phyloP scores from a whole-genome alignment of 2,888 invertebrate genomes.

The Rhagonycha fulva region DNA sequence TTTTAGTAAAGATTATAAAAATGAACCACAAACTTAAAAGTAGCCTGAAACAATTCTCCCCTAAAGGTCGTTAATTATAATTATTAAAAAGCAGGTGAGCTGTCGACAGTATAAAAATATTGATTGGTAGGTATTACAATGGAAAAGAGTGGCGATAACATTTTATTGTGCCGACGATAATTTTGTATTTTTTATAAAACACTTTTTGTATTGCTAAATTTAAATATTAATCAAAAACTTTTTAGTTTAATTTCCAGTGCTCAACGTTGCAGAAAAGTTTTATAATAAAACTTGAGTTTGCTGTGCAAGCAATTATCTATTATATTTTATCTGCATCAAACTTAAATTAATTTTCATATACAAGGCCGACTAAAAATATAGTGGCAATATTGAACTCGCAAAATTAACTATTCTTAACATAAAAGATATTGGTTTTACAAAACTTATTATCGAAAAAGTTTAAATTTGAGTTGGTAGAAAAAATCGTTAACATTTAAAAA shows the following conservation, averaged over 20 bases:
- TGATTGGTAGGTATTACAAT: conserved; percentile 19
- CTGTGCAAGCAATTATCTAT: conserved; percentile 27
- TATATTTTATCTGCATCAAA: conserved; percentile 28
- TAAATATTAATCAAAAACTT: conserved; percentile 28
- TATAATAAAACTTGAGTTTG: conserved; percentile 25
- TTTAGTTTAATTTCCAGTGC: conserved; percentile 20
- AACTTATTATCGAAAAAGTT: background rate
- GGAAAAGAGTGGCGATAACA: conserved; percentile 15
- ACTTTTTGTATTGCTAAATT: conserved; percentile 10
- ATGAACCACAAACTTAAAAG: conserved; percentile 1
- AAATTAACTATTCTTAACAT: background rate
- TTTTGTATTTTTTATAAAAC: background rate
- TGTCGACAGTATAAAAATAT: conserved; percentile 28
- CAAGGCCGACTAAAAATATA: background rate
- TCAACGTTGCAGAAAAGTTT: conserved; percentile 24
- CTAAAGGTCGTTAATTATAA: conserved; percentile 27
- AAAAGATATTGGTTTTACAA: background rate
- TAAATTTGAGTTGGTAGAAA: background rate
- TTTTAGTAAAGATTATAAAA: background rate
- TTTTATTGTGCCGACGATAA: conserved; percentile 5
- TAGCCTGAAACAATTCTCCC: conserved; percentile 21
- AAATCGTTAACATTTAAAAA: background rate
- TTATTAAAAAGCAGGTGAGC: conserved; percentile 31
- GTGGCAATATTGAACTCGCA: background rate
- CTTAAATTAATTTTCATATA: conserved; percentile 26